These are phyloP conservation scores for Pissodes strobi DNA, from an alignment of 1,140 invertebrate genomes.

Conservation along the genomic window DNA sequence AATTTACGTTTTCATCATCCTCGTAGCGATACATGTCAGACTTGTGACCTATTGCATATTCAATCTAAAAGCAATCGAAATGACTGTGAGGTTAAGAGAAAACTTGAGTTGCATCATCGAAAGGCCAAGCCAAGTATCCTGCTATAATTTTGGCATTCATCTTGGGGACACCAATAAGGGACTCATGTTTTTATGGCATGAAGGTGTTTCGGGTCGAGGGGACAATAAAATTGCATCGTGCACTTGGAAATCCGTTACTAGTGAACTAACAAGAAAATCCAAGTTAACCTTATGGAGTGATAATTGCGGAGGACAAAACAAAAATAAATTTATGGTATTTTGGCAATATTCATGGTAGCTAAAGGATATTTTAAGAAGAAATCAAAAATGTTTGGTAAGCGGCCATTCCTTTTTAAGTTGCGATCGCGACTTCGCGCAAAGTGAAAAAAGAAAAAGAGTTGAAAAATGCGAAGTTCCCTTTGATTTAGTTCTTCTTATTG, in stretches of 20 bases:
- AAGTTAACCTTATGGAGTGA: too few relatives aligned
- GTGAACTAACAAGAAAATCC: not conserved
- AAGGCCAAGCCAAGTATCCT: not conserved
- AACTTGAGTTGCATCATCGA: slow-evolving; percentile 1
- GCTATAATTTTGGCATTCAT: not conserved
- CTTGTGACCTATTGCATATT: not conserved
- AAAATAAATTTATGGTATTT: too few relatives aligned
- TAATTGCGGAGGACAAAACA: too few relatives aligned
- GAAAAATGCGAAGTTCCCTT: too few relatives aligned
- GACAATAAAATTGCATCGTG: not conserved
- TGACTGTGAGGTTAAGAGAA: not conserved
- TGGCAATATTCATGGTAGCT: too few relatives aligned
- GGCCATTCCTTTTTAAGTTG: too few relatives aligned
- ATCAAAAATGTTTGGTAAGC: too few relatives aligned
- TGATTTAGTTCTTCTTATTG: too few relatives aligned
- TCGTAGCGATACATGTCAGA: not conserved
- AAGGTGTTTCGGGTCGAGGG: too few relatives aligned
- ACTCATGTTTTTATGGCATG: not conserved
- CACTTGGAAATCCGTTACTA: not conserved
- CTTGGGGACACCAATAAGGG: not conserved
- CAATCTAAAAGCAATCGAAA: not conserved
- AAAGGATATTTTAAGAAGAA: too few relatives aligned
- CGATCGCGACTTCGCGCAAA: too few relatives aligned
- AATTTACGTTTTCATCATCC: not conserved
- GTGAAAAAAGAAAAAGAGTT: too few relatives aligned